Conservation (phyloP, 2,888 invertebrate species). For the Lasioglossum morio region DNA sequence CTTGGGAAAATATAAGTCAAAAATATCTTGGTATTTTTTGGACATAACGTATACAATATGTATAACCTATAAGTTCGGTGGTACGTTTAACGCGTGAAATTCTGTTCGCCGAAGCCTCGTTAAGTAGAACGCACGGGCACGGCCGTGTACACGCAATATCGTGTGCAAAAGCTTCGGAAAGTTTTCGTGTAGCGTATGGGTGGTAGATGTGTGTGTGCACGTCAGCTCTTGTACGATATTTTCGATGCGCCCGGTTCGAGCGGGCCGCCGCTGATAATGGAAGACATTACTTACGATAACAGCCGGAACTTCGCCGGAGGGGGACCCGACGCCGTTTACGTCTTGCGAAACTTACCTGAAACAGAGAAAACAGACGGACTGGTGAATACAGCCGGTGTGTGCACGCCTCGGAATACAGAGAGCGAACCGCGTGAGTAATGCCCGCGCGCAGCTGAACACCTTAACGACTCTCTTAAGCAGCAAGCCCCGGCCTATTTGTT, state of each 20-base stretch:
- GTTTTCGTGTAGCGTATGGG: conserved; percentile 15
- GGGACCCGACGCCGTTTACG: conserved; percentile 6
- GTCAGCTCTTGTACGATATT: conserved; percentile 39
- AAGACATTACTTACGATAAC: conserved; percentile 66
- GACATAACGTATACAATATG: neutral
- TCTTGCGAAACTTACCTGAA: conserved; percentile 58
- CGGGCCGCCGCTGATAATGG: conserved; percentile 54
- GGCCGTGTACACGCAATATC: conserved; percentile 21
- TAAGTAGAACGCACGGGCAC: conserved; percentile 47
- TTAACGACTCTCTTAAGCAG: conserved; percentile 56
- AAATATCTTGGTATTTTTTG: no score
- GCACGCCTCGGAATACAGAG: neutral
- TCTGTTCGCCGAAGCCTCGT: conserved; percentile 28
- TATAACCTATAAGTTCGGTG: neutral
- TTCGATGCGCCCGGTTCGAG: conserved; percentile 54
- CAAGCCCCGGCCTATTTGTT: conserved; percentile 45
- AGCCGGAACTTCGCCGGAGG: conserved; percentile 42
- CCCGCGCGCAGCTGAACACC: conserved; percentile 47
- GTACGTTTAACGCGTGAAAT: conserved; percentile 32
- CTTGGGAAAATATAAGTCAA: no score
- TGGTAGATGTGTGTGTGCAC: neutral
- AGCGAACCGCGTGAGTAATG: conserved; percentile 36
- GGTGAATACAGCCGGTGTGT: conserved; percentile 34
- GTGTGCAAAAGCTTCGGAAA: conserved; percentile 36
- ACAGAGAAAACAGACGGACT: conserved; percentile 61